Evolutionary conservation across 2,113 vertebrate genomes (phyloP), one percentile per base, ranked within the genome.

Genomic region (Chloebia gouldiae): DNA sequence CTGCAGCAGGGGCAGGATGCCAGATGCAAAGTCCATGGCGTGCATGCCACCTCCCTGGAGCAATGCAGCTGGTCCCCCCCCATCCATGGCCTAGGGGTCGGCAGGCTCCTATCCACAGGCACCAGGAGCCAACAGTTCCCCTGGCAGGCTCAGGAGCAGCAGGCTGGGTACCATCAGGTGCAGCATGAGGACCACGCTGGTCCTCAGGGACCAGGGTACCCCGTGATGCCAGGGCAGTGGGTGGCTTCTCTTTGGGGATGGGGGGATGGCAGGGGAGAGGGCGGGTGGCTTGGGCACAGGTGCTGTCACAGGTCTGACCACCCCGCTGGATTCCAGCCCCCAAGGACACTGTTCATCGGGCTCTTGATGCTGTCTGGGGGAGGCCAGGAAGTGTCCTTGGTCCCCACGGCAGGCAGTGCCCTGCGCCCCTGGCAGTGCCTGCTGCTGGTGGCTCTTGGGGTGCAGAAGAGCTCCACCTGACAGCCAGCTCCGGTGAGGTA

Each of bases 401-500:
- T 54, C 54, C 64, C 86, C 22, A 1, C 0, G 1, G 82, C 2
- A 3, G 76, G 76, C 88, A 76, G 40, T 47, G 72, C 72, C 69
- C 59, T 25, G 19, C 6, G 4, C 73, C 90, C 68, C 63, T 63
- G 71, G 87, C 83, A 71, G 66, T 86, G 82, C 80, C 86, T 12
- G 5, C 76, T 94, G 92, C 90, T 10, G 10, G 51, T 0, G 0
- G 80, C 72, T 87, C 83, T 54, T 51, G 51, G 57, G 42, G 35
- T 22, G n/a, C 73, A 89, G 73, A 66, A 2, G 9, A 88, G 81
- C 84, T 82, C 70, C 81, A 60, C 54, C 75, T 76, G 84, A 66
- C 57, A 70, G 86, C 76, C 79, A 79, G 78, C 88, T 94, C 91
- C 65, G 0, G 85, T 96, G 93, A 96, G 93, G 92, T 94, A 96